Base-by-base conservation (phyloP, 2,888 invertebrate species). In the Mallateleia sp. region DNA sequence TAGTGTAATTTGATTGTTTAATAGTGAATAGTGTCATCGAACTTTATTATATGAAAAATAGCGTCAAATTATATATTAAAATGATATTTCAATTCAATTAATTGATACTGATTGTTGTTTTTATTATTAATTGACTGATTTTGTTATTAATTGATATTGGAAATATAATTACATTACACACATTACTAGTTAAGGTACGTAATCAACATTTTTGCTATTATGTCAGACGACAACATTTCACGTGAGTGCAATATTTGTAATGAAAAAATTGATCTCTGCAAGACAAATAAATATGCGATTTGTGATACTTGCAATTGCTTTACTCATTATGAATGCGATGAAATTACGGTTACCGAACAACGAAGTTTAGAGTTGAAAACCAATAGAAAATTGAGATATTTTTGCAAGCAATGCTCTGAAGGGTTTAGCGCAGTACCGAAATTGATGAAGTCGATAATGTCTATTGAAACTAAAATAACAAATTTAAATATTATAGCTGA, bases 251-350 rank as follows among this genome's bases (percentile, higher is more conserved):
- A 47, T 47, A 47, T 47, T n/a, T 47, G 47, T n/a, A 18, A 14
- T 5, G 15, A 47, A 18, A n/a, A 5, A n/a, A 47, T 47, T n/a
- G 47, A 47, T n/a, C 5, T n/a, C 18, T 47, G 9, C 5, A 47
- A 47, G 47, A 5, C 47, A 47, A 47, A 47, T 47, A 11, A 47
- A 47, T n/a, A 47, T 47, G 47, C 47, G 7, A n/a, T n/a, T 18
- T 56, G 28, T 56, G 56, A 56, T 56, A 20, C 9, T 4, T 56
- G 56, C 20, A 56, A 56, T 7, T 56, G 56, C 25, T 4, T 2
- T 9, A n/a, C 25, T 25, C 56, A 56, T 56, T 25, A 28, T 28
- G 20, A 56, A 56, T 56, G 56, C 20, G 56, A 56, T 56, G 28
- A 56, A 7, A 56, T 56, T 25, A 18, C 28, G 11, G 4, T 15